Evolutionary conservation across 2,888 invertebrate genomes (phyloP), one percentile per base, ranked within the genome.

Genomic region (Coenonympha arcania): DNA sequence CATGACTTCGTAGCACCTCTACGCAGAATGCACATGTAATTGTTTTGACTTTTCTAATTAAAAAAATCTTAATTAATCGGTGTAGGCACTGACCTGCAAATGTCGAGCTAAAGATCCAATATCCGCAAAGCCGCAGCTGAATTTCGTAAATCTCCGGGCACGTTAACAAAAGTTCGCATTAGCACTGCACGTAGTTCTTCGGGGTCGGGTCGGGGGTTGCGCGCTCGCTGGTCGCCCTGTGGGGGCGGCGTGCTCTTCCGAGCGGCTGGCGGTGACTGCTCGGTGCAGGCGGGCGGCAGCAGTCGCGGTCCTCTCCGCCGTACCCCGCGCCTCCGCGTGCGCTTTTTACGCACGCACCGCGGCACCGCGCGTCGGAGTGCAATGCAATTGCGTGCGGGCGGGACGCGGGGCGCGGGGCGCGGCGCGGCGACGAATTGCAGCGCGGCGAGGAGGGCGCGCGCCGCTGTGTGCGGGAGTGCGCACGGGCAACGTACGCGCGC

Each of bases 331-430:
- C 73, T 76, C 79, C 76, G 80, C 81, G 80, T 86, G 86, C 86
- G 86, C 84, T 85, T 85, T 85, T 84, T 85, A 84, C 84, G 84
- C 85, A 83, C 79, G 76, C 76, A 76, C 70, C 74, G 74, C 73
- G 71, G 68, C 73, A 44, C 5, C 44, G 43, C 44, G 44, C 76
- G 55, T 71, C 69, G 70, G 70, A 81, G 81, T 82, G 84, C 84
- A 85, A 79, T 84, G 85, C 84, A 85, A 86, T 85, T 85, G 85
- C 83, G 82, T 76, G 79, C 79, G 81, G 78, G 72, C 63, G 72
- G 61, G 69, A 68, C n/a, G n/a, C n/a, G n/a, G n/a, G n/a, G 69
- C 59, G 66, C 63, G 68, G 60, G 73, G 73, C 73, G 76, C 57
- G 56, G 58, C 45, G 58, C 53, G 58, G 69, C 79, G 75, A 86